Evolutionary conservation across 1,140 invertebrate species (phyloP).

Genomic region (Ceratosolen solmsi): DNA sequence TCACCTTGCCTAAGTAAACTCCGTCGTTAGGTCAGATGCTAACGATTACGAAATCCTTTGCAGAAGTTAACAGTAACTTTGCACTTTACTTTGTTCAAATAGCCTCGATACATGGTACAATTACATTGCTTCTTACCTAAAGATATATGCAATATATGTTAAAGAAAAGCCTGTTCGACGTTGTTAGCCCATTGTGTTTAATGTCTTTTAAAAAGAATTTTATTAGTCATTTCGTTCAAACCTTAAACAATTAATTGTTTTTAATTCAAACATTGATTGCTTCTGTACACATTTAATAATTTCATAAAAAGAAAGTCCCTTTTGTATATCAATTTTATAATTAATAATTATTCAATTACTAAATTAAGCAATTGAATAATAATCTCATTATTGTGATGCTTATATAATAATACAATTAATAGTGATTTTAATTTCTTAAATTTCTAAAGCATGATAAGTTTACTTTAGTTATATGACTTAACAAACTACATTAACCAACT

Average conservation of each 20-base stretch:
- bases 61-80: conserved; percentile 25
- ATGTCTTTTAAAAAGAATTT: no score
- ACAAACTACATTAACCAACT: no score
- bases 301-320: not conserved
- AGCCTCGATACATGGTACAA: conserved; percentile 34
- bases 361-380: no score
- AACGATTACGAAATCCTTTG: conserved; percentile 48
- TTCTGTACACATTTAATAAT: not conserved
- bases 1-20: conserved; percentile 49
- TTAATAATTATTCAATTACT: no score
- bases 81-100: conserved; percentile 21
- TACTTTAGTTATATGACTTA: no score
- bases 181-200: not conserved
- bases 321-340: no score
- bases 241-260: not conserved
- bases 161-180: not conserved
- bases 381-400: no score
- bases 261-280: not conserved
- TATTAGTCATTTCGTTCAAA: no score
- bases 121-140: conserved; percentile 33
- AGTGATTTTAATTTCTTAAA: no score
- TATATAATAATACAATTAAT: no score
- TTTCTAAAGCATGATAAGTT: no score
- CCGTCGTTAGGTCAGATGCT: conserved; percentile 48
- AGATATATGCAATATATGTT: not conserved